These are phyloP conservation scores for Sebastes ruberrimus DNA, from an alignment of 2,797 vertebrate species.

Conservation along the genomic window DNA sequence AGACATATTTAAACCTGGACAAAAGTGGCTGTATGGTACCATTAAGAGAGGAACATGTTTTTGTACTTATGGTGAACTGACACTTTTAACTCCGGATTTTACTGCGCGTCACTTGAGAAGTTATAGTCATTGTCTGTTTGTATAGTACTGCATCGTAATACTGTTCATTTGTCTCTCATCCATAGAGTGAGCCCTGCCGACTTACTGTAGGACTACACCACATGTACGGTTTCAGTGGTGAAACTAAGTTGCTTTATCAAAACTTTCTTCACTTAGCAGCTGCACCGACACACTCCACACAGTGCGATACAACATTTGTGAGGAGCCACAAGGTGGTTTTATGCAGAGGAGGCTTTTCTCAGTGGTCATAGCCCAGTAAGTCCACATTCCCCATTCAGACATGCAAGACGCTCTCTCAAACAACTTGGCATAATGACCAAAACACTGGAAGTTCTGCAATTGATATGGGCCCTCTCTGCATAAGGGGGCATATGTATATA, in stretches of 20 bases:
- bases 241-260: constrained; percentile 24
- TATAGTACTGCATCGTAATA: neutral
- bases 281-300: constrained; percentile 32
- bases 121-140: neutral
- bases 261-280: constrained; percentile 37
- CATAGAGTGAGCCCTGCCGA: neutral
- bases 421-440: constrained; percentile 75
- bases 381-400: constrained; percentile 68
- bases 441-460: constrained; percentile 67
- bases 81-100: too few relatives aligned
- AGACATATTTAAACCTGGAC: neutral
- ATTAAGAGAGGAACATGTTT: neutral
- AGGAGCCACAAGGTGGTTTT: constrained; percentile 47
- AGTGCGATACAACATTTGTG: constrained; percentile 11
- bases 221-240: neutral
- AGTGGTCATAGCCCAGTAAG: constrained; percentile 71
- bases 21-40: neutral
- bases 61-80: neutral
- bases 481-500: constrained; percentile 74
- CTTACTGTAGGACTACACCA: neutral
- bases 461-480: constrained; percentile 69
- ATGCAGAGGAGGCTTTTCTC: constrained; percentile 63
- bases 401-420: constrained; percentile 67
- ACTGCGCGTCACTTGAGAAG: too few relatives aligned
- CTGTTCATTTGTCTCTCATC: neutral